Evolutionary conservation across 1,140 invertebrate genomes (phyloP), one percentile per base, ranked within the genome.

Genomic region (Batillaria attramentaria): DNA sequence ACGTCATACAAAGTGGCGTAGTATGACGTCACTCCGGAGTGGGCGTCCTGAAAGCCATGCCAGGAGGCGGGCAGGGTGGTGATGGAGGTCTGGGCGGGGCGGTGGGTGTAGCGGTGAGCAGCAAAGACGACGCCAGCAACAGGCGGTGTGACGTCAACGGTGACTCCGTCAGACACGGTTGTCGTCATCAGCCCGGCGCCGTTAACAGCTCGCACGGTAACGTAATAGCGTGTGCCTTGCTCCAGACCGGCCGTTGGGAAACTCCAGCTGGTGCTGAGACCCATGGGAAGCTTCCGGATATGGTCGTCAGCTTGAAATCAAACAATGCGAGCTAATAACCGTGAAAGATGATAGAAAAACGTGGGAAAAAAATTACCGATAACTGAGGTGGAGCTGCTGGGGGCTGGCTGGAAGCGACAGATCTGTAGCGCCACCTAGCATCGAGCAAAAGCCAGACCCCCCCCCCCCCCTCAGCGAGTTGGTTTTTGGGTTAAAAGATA

Each of bases 11-110:
- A n/a, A 39, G 82, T 76, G 3, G 81, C 75, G 6, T 70, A 33
- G 66, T 82, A 85, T 13, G 57, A 62, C 72, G 65, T 35, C 39
- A 85, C 77, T n/a, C 37, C 74, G 20, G 82, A 84, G 28, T 85
- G 77, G 2, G 18, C 35, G 73, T 85, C 84, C n/a, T 79, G 46
- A 50, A 85, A 85, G 18, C 84, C 84, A 60, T 80, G 72, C 81
- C 82, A 85, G 3, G 84, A 85, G 42, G 79, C 77, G 24, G 65
- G 39, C 20, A 85, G 2, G 24, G 66, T 28, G 50, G 68, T 43
- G 3, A n/a, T 62, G 10, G 72, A 78, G 20, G 77, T 70, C 31
- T 80, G 77, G 41, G 35, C 70, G 39, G 35, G 62, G 20, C 24
- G 31, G 46, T 78, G 72, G 28, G 42, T 42, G 39, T 82, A 72